Evolutionary conservation across 1,140 invertebrate species (phyloP).

Genomic region (Paracyclopina nana): DNA sequence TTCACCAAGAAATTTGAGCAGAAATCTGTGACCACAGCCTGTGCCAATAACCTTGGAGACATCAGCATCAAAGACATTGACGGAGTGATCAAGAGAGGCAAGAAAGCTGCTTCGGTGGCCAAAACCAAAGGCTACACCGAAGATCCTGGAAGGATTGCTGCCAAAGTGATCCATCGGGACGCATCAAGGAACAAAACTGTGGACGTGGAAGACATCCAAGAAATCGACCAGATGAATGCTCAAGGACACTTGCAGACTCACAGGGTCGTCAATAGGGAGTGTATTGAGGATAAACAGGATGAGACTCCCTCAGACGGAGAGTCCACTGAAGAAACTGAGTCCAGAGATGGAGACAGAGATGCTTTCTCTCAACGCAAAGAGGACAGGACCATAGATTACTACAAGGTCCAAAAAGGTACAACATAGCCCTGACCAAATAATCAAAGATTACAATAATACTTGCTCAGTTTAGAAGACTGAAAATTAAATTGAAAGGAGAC

Average conservation of each 20-base stretch:
- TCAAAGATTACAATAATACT: too few species aligned
- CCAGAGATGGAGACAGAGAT: neutral
- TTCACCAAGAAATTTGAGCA: slow-evolving; percentile 1
- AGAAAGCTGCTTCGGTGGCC: neutral
- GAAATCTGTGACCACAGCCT: neutral
- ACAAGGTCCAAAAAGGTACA: slow-evolving; percentile 10
- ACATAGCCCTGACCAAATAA: too few species aligned
- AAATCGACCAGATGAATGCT: slow-evolving; percentile 2
- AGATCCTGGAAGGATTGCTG: neutral
- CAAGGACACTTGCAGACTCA: neutral
- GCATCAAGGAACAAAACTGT: neutral
- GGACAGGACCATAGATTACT: slow-evolving; percentile 9
- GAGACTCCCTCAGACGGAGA: neutral
- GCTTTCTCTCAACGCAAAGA: slow-evolving; percentile 7
- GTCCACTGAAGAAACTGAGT: slow-evolving; percentile 11
- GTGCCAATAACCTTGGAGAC: slow-evolving; percentile 5
- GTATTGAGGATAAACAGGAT: neutral
- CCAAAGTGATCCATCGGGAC: neutral
- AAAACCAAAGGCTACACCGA: neutral
- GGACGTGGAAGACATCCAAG: slow-evolving; percentile 5
- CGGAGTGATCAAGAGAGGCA: slow-evolving; percentile 1
- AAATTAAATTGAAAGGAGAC: too few species aligned
- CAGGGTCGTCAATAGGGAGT: neutral
- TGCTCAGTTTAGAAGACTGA: too few species aligned
- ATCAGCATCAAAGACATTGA: slow-evolving; percentile 3